Conservation (phyloP, 2,797 vertebrate genomes). For the Varecia variegata region DNA sequence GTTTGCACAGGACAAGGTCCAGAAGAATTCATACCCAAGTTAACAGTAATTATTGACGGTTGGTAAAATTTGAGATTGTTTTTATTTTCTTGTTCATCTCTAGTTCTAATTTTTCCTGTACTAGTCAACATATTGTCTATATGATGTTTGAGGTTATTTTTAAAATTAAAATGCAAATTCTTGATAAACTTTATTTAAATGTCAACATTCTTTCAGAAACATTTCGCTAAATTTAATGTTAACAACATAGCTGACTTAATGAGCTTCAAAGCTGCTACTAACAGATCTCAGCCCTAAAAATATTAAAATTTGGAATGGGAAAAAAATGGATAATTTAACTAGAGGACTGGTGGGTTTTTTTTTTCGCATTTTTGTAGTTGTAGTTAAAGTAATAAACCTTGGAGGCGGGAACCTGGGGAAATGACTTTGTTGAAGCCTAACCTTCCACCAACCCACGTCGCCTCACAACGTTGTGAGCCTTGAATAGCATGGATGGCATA, state of each 20-base stretch:
- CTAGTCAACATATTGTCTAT: background rate
- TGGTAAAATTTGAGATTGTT: background rate
- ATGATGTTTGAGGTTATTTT: background rate
- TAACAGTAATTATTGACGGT: background rate
- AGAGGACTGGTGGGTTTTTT: background rate
- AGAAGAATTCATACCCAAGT: background rate
- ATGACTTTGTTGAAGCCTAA: background rate
- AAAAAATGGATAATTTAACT: background rate
- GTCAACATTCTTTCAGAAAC: background rate
- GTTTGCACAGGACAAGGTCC: background rate
- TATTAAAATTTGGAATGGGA: background rate
- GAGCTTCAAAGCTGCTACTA: background rate
- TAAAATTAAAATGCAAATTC: background rate
- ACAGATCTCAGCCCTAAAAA: background rate
- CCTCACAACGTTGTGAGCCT: background rate
- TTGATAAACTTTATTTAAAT: background rate
- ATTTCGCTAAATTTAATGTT: background rate
- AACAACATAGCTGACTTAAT: background rate
- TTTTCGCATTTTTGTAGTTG: background rate
- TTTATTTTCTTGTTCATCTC: background rate
- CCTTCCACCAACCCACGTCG: fast-evolving
- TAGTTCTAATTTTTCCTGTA: background rate
- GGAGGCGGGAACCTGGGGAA: background rate
- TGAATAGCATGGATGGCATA: no score
- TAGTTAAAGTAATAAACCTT: background rate